A percentile compares a stretch with the other conserved stretches of the same genome.
Evolutionary conservation across 1,140 invertebrate genomes (phyloP).

Genomic region (Musca vetustissima): DNA sequence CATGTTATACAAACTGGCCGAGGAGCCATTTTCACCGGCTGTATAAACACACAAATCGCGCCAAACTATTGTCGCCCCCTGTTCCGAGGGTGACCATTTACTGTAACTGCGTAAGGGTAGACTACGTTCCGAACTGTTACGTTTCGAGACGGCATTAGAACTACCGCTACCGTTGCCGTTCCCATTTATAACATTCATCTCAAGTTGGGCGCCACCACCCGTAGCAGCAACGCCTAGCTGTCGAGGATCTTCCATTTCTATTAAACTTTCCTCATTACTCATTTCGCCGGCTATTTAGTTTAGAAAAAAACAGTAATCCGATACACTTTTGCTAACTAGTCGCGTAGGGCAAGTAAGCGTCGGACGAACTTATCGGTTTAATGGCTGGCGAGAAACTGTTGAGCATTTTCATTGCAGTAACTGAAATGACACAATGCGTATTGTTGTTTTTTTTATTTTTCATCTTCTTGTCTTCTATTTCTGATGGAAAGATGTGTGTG

Average conservation of each 20-base stretch:
- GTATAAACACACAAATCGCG: conserved; percentile 72
- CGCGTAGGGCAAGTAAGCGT: too few relatives aligned
- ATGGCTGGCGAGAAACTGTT: too few relatives aligned
- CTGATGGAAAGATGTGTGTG: too few relatives aligned
- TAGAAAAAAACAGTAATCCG: too few relatives aligned
- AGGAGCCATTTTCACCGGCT: conserved; percentile 55
- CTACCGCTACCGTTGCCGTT: background rate
- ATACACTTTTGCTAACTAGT: too few relatives aligned
- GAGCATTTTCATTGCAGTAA: too few relatives aligned
- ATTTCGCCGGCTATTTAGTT: too few relatives aligned
- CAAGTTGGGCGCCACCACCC: background rate
- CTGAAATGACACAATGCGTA: too few relatives aligned
- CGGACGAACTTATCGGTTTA: too few relatives aligned
- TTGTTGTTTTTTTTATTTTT: too few relatives aligned
- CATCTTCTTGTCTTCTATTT: too few relatives aligned
- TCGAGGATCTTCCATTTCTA: conserved; percentile 22
- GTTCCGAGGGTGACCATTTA: conserved; percentile 59
- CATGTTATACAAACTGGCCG: conserved; percentile 44
- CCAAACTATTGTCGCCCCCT: conserved; percentile 72
- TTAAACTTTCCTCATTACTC: conserved; percentile 9
- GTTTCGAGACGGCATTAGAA: conserved; percentile 32
- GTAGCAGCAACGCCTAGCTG: background rate
- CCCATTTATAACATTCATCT: conserved; percentile 4
- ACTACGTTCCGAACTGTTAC: conserved; percentile 49
- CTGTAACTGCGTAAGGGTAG: conserved; percentile 55